Evolutionary conservation across 2,888 invertebrate genomes (phyloP).

Genomic region (Mantis religiosa): DNA sequence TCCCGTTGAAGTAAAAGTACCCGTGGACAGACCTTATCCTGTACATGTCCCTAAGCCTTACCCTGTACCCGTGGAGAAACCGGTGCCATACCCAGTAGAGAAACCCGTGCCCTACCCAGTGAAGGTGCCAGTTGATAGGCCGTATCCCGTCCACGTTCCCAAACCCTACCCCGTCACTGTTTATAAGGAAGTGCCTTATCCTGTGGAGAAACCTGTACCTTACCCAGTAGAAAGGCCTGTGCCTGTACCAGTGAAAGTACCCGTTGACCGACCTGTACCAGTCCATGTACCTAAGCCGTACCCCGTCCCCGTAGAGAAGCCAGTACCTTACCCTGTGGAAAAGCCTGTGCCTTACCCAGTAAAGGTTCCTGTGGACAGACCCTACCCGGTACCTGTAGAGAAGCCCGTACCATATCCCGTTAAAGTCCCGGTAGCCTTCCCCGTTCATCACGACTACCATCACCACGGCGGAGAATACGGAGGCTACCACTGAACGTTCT

Average conservation of each 20-base stretch:
- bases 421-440: slow-evolving; percentile 53
- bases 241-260: slow-evolving; percentile 29
- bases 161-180: slow-evolving; percentile 58
- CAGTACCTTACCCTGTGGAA: slow-evolving; percentile 52
- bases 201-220: slow-evolving; percentile 49
- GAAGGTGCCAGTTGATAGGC: slow-evolving; percentile 59
- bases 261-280: slow-evolving; percentile 52
- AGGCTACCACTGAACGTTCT: not conserved
- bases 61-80: slow-evolving; percentile 40
- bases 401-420: slow-evolving; percentile 68
- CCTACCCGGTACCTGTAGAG: slow-evolving; percentile 30
- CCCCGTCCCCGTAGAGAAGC: slow-evolving; percentile 36
- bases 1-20: slow-evolving; percentile 57
- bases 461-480: not conserved
- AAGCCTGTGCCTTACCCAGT: slow-evolving; percentile 60
- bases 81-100: slow-evolving; percentile 59
- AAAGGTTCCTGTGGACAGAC: slow-evolving; percentile 65
- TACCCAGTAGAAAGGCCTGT: slow-evolving; percentile 59
- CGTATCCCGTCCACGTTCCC: slow-evolving; percentile 61
- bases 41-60: slow-evolving; percentile 70
- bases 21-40: slow-evolving; percentile 66
- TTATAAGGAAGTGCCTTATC: slow-evolving; percentile 49
- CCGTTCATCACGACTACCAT: not conserved
- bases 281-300: slow-evolving; percentile 29
- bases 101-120: slow-evolving; percentile 48